Conservation (phyloP, 1,140 invertebrate species). For the Cepaea nemoralis region DNA sequence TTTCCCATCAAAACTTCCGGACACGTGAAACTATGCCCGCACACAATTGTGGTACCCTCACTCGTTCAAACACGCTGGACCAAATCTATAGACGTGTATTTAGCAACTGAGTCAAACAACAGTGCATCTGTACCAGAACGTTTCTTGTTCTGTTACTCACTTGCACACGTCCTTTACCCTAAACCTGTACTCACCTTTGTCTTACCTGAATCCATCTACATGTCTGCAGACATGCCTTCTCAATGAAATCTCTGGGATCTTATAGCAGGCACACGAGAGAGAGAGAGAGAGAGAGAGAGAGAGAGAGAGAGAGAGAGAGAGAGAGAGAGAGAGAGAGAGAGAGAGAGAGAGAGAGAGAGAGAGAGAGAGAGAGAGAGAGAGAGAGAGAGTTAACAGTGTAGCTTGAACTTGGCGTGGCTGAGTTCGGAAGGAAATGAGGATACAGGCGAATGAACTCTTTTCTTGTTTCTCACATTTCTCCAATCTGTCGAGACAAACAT, state of each 20-base stretch:
- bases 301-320: not conserved
- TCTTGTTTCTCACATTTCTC: not conserved
- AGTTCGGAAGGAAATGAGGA: not conserved
- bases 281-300: not conserved
- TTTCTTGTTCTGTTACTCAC: too few relatives aligned
- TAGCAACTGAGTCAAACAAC: too few relatives aligned
- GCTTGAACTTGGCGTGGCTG: not conserved
- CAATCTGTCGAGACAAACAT: constrained; percentile 15
- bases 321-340: not conserved
- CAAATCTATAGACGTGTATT: too few relatives aligned
- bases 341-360: not conserved
- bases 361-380: not conserved
- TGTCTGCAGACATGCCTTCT: not conserved
- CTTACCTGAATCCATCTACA: not conserved
- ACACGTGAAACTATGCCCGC: too few relatives aligned
- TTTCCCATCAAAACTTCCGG: too few relatives aligned
- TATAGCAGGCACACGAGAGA: not conserved
- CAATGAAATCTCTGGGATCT: not conserved
- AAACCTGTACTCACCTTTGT: not conserved
- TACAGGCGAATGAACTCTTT: not conserved
- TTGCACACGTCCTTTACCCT: not conserved
- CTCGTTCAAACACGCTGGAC: too few relatives aligned
- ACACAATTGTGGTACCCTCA: too few relatives aligned
- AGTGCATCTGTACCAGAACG: too few relatives aligned
- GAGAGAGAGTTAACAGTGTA: not conserved